Conservation (phyloP, 2,113 vertebrate species). For the Pedetes capensis region DNA sequence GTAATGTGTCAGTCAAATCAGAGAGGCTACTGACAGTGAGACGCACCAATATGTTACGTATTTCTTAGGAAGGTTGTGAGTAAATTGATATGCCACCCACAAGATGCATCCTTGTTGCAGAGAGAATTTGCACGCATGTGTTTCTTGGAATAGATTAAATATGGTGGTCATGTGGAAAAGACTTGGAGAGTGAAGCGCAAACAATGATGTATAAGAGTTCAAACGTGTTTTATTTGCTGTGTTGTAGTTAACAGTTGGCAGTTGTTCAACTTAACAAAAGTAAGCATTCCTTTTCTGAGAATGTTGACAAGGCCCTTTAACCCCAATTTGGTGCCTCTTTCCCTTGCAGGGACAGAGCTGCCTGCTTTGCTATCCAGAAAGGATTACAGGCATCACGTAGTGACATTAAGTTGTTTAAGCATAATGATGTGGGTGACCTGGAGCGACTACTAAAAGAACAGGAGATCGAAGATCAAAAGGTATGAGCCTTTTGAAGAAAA, state of each 20-base stretch:
- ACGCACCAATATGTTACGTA: neutral
- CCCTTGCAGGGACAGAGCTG: slow-evolving; percentile 92
- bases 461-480: slow-evolving; percentile 96
- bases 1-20: neutral
- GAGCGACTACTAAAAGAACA: slow-evolving; percentile 95
- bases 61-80: neutral
- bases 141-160: neutral
- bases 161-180: neutral
- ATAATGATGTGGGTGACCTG: slow-evolving; percentile 96
- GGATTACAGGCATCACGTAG: slow-evolving; percentile 97
- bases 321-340: neutral
- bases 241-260: neutral
- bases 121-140: neutral
- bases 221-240: neutral
- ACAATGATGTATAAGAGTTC: neutral
- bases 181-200: neutral
- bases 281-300: slow-evolving; percentile 9
- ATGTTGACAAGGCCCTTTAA: slow-evolving; percentile 15
- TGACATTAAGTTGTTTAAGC: slow-evolving; percentile 96
- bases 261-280: neutral
- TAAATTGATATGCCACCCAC: neutral
- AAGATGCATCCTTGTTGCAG: neutral
- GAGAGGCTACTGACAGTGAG: neutral
- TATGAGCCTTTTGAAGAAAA: slow-evolving; percentile 78
- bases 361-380: slow-evolving; percentile 98